phyloP scores from a whole-genome alignment of 2,113 vertebrate genomes.

The Megaceryle torquata region DNA sequence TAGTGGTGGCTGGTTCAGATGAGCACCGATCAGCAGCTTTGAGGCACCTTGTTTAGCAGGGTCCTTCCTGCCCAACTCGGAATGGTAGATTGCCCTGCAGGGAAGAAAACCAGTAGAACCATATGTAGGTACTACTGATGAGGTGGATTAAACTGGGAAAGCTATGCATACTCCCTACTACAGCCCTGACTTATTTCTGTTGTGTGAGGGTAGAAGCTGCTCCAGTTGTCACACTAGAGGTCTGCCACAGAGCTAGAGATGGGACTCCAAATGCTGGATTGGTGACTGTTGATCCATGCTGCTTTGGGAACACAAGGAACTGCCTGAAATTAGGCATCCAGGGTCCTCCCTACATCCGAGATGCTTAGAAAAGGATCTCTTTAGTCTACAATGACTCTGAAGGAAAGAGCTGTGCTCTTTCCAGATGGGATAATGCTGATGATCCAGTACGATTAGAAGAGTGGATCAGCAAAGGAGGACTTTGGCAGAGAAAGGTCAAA shows the following conservation, averaged over 20 bases:
- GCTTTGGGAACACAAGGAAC: background rate
- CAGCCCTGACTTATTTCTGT: background rate
- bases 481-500: background rate
- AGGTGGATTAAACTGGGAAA: background rate
- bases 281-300: background rate
- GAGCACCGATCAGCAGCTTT: background rate
- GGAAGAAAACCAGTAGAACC: background rate
- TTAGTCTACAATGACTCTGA: background rate
- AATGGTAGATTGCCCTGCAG: slow-evolving; percentile 9
- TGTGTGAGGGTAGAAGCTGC: background rate
- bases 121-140: background rate
- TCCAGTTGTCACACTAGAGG: background rate
- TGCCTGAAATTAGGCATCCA: background rate
- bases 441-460: background rate
- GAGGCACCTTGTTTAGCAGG: background rate
- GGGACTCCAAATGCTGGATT: background rate
- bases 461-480: background rate
- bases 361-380: background rate
- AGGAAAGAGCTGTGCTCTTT: background rate
- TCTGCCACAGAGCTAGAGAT: background rate
- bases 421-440: background rate
- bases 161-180: background rate
- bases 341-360: background rate
- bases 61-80: slow-evolving; percentile 31
- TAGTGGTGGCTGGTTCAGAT: background rate